Conservation (phyloP, 2,888 invertebrate genomes). For the Oxycera nigricornis region DNA sequence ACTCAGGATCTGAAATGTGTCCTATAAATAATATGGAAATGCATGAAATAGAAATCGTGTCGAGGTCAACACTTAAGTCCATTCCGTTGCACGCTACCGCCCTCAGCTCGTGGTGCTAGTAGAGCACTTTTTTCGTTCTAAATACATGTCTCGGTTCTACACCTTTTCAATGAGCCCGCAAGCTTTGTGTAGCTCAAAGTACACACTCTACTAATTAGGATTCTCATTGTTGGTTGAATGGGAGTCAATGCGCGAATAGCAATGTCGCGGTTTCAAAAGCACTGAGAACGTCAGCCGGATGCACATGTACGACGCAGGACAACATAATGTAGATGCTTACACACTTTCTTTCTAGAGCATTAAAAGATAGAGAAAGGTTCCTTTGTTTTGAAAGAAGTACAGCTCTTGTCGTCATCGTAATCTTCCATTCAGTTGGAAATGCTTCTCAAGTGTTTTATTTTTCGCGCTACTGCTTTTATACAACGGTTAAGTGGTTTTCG, state of each 20-base stretch:
- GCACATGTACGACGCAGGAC: no score
- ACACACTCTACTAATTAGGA: conserved; percentile 18
- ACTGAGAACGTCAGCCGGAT: background rate
- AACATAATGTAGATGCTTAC: no score
- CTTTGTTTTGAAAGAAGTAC: no score
- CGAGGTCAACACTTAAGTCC: conserved; percentile 25
- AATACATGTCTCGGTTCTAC: background rate
- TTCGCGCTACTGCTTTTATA: no score
- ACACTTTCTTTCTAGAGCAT: no score
- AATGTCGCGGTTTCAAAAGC: background rate
- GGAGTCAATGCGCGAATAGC: background rate
- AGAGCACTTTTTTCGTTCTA: conserved; percentile 7
- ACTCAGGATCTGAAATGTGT: background rate
- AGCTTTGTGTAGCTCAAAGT: background rate
- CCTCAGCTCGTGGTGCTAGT: background rate
- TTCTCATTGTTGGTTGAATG: conserved; percentile 9
- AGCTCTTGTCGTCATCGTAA: no score
- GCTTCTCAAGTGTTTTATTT: no score
- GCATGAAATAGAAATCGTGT: conserved; percentile 20
- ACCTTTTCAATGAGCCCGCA: background rate
- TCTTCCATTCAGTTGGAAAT: no score
- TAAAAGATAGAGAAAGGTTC: no score
- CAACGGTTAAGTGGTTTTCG: no score
- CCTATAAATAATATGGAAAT: background rate
- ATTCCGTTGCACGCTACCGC: background rate